Evolutionary conservation across 2,797 vertebrate species (phyloP).

Genomic region (Neosilurus hyrtlii): DNA sequence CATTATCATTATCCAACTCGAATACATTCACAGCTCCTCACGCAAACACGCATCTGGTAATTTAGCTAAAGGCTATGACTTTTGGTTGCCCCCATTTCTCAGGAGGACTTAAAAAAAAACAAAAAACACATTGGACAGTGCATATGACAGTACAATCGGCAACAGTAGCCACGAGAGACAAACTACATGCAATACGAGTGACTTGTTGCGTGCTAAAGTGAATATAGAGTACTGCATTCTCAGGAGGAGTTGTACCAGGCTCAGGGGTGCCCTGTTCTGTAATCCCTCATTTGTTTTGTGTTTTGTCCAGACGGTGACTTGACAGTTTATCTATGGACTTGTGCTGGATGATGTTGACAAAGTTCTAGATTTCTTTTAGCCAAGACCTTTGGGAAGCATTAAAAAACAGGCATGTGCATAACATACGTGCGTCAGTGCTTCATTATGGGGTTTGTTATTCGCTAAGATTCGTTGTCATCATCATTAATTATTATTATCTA

Average conservation of each 20-base stretch:
- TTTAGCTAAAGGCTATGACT: too few species aligned
- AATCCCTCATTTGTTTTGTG: constrained; percentile 3
- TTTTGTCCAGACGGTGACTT: constrained; percentile 39
- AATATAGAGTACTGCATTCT: constrained; percentile 7
- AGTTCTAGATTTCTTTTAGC: neutral
- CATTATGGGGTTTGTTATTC: neutral
- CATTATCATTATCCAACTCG: too few species aligned
- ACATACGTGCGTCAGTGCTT: neutral
- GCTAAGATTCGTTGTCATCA: neutral
- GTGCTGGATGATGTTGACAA: neutral
- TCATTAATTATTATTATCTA: too few species aligned
- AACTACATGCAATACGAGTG: neutral
- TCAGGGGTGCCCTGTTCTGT: neutral
- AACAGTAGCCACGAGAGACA: neutral
- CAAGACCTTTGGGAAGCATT: neutral
- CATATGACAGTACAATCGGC: neutral
- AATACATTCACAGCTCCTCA: too few species aligned
- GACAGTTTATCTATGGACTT: neutral
- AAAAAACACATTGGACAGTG: neutral
- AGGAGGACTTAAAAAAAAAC: too few species aligned
- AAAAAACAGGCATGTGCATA: neutral
- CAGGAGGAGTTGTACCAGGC: neutral
- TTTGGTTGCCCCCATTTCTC: too few species aligned
- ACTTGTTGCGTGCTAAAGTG: constrained; percentile 8
- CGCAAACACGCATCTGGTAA: too few species aligned